Base-by-base conservation (phyloP, 2,113 vertebrate species). In the Callithrix jacchus region DNA sequence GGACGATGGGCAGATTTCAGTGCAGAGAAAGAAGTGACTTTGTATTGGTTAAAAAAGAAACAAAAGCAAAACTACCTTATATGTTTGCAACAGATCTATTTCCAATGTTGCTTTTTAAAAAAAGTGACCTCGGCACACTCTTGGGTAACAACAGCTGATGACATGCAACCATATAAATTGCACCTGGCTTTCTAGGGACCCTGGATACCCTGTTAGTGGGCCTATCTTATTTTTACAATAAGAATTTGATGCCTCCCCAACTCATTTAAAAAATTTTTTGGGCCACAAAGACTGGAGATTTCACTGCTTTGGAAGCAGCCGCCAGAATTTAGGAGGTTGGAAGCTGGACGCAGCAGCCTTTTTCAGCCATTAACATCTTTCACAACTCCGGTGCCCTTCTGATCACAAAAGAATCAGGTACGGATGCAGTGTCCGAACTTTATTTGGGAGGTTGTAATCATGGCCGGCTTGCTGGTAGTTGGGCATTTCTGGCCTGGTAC, bases 401-500 rank as follows among this genome's bases (percentile, higher is more conserved):
- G 92, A 97, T 97, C 97, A 98, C 95, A 98, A 96, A 98, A 98
- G 97, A 98, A 95, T 97, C 97, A 93, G 97, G 96, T 96, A 91
- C 94, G 96, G 95, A 92, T 98, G 95, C 91, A 85, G 16, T n/a
- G 87, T 94, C 92, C 95, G 96, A 98, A 98, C 98, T 98, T 98
- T 97, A 61, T 96, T 93, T 92, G 85, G 93, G 94, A 92, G 96
- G 47, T 94, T 97, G 82, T 97, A 96, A 87, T 81, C 0, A 0
- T 91, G 37, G 42, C 27, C 68, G 56, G 61, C 23, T 77, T 66
- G 11, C 32, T 89, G 79, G 0, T 87, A 88, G 52, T 93, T 23
- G 87, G 93, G 35, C 91, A 81, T 89, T 94, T 93, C 84, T 96
- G 89, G 40, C 61, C 68, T 95, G 90, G 92, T 96, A 87, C 85